Evolutionary conservation across 2,113 vertebrate species (phyloP), one percentile per base, ranked within the genome.

Genomic region (Myrmecobius fasciatus): DNA sequence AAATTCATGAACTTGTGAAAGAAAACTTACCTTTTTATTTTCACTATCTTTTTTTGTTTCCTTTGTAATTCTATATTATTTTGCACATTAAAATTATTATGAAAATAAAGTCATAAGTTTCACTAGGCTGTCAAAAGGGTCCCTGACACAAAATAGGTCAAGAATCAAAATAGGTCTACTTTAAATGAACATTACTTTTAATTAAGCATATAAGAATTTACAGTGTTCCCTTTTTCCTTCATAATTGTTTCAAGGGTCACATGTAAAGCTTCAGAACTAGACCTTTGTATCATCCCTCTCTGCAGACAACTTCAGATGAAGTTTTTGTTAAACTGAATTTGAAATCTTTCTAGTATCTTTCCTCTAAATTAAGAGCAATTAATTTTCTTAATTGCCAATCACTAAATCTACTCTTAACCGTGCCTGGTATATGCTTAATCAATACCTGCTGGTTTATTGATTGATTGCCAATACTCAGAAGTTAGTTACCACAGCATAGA

Each of bases 291-390:
- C n/a, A 46, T 36, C 83, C 89, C 91, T 26, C n/a, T 49, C 60
- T 92, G n/a, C 91, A 95, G 54, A 52, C 88, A 92, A 89, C 96
- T 93, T 53, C 92, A 95, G 96, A 97, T 89, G 89, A 95, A 92
- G 20, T 36, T 8, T 89, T 91, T 9, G 0, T 92, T 56, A 94
- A 53, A 94, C 47, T 91, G 83, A 95, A 91, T 96, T 91, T 94
- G 94, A 91, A 91, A 96, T 67, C 53, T 88, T 92, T 93, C 46
- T 0, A 0, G 91, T 48, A 95, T 92, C 90, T 93, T 91, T 94
- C 17, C 67, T 75, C 91, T 88, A 95, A 96, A 94, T 96, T 98
- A 92, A 96, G 93, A 97, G 95, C 54, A 92, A n/a, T 96, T 95
- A 94, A 97, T 96, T 96, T 97, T 91, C 93, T 94, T 96, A 97